Conservation (phyloP, 2,113 vertebrate species). For the Phalacrocorax aristotelis region DNA sequence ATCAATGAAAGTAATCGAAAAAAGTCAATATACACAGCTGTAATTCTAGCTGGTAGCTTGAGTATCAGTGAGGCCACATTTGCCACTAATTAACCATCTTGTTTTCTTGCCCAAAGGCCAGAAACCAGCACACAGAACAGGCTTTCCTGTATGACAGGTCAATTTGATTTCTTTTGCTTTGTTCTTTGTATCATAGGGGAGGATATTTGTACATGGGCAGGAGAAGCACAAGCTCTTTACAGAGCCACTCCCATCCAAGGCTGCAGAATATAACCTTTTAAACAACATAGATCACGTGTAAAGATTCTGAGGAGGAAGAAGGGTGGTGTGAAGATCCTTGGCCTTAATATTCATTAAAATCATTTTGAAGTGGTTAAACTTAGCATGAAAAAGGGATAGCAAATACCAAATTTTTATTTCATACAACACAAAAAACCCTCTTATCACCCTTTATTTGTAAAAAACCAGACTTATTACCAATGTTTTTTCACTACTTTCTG, state of each 20-base stretch:
- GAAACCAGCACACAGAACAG: neutral
- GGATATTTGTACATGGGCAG: neutral
- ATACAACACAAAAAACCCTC: neutral
- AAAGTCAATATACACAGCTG: neutral
- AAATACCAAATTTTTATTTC: neutral
- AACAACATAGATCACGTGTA: neutral
- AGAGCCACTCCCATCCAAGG: neutral
- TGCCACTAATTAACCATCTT: neutral
- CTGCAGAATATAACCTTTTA: neutral
- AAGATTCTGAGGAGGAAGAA: neutral
- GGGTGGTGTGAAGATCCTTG: neutral
- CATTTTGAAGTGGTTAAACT: neutral
- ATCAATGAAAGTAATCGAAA: neutral
- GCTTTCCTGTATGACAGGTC: neutral
- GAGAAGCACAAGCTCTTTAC: neutral
- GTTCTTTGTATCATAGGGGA: neutral
- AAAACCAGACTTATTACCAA: neutral
- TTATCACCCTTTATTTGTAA: neutral
- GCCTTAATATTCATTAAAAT: neutral
- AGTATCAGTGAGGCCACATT: neutral
- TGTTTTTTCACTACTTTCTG: neutral
- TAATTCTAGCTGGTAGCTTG: neutral
- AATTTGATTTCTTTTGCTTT: neutral
- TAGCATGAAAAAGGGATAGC: neutral
- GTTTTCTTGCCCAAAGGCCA: neutral